These are phyloP conservation scores for Andrena dorsata DNA, from an alignment of 2,888 invertebrate species.

Conservation along the genomic window DNA sequence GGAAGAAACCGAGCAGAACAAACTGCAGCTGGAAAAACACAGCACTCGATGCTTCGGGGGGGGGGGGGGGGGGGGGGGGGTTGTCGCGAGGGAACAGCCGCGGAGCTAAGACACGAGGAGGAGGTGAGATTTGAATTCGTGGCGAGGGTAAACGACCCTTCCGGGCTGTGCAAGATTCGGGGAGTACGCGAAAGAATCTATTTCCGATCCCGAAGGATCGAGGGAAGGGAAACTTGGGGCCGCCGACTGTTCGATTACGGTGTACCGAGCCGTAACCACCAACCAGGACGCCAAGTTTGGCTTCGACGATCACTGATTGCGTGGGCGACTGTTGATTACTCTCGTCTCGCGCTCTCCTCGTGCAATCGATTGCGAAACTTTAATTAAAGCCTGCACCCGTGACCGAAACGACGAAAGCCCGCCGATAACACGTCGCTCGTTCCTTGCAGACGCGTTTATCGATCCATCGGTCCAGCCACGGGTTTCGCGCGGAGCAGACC, in stretches of 20 bases:
- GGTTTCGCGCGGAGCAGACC: conserved; percentile 6
- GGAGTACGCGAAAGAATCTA: conserved; percentile 26
- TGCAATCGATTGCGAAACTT: conserved; percentile 75
- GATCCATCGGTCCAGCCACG: background rate
- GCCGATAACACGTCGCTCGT: conserved; percentile 57
- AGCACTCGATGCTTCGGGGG: background rate
- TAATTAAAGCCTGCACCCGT: conserved; percentile 73
- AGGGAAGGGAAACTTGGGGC: conserved; percentile 28
- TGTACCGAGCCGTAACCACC: conserved; percentile 59
- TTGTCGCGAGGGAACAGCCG: background rate
- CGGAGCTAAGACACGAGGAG: background rate
- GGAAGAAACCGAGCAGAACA: background rate
- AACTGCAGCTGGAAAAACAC: conserved; percentile 5
- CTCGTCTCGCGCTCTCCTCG: conserved; percentile 62
- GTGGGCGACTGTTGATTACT: conserved; percentile 75
- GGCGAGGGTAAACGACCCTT: conserved; percentile 16
- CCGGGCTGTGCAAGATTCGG: background rate
- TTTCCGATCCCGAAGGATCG: background rate
- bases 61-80: too few species aligned
- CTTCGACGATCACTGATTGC: conserved; percentile 74
- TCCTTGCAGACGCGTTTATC: conserved; percentile 47
- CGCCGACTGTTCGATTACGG: conserved; percentile 63
- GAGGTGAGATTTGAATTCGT: conserved; percentile 15
- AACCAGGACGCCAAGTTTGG: conserved; percentile 70
- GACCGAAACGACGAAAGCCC: conserved; percentile 66